A percentile compares a stretch with the other conserved stretches of the same genome.
phyloP scores from a whole-genome alignment of 1,140 invertebrate species.

The Anastrepha ludens region DNA sequence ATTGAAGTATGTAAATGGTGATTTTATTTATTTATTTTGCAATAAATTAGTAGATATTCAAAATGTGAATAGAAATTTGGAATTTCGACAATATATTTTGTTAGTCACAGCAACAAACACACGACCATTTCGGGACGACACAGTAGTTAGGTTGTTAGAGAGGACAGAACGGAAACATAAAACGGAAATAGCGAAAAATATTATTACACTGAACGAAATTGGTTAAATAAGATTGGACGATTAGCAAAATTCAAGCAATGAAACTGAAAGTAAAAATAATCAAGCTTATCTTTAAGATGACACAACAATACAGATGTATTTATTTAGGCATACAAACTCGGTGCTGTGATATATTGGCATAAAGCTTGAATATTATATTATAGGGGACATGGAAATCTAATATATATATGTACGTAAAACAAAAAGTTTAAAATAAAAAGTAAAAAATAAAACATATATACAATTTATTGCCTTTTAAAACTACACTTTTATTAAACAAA shows the following conservation, averaged over 20 bases:
- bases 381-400: neutral
- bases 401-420: no score
- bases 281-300: neutral
- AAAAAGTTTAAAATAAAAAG: no score
- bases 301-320: neutral
- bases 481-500: no score
- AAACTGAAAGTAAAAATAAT: slow-evolving; percentile 23
- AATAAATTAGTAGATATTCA: slow-evolving; percentile 29
- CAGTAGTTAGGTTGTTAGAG: neutral
- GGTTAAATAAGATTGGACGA: slow-evolving; percentile 18
- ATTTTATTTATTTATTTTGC: neutral
- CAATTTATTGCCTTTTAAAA: no score
- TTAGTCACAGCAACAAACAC: slow-evolving; percentile 51
- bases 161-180: slow-evolving; percentile 4
- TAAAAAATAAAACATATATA: no score
- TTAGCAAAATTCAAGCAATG: slow-evolving; percentile 49
- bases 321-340: neutral
- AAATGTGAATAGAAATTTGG: slow-evolving; percentile 27
- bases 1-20: slow-evolving; percentile 26
- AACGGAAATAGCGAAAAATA: slow-evolving; percentile 23
- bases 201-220: slow-evolving; percentile 13
- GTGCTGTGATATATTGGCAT: neutral
- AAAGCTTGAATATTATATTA: neutral
- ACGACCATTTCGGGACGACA: slow-evolving; percentile 45
- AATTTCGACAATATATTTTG: slow-evolving; percentile 15